Percentiles rank a stretch among this genome's conserved stretches.
Evolutionary conservation across 2,113 vertebrate genomes (phyloP).

Genomic region (Nibea coibor): DNA sequence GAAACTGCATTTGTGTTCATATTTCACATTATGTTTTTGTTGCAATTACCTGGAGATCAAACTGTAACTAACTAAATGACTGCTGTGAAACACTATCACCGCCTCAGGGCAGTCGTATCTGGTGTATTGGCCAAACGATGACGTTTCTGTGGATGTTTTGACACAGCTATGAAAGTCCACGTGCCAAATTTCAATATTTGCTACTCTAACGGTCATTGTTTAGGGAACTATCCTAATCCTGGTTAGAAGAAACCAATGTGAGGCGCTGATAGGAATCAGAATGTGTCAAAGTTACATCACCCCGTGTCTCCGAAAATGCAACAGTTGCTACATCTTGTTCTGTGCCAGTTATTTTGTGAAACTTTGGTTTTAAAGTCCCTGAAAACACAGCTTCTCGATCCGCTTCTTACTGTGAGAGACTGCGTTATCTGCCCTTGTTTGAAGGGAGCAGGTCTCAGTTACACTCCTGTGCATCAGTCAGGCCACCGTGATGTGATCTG

Average conservation of each 20-base stretch:
- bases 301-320: neutral
- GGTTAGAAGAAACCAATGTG: neutral
- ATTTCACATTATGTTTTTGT: too few relatives aligned
- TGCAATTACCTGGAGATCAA: too few relatives aligned
- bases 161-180: too few relatives aligned
- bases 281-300: constrained; percentile 3
- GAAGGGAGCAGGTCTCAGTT: neutral
- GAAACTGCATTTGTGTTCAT: too few relatives aligned
- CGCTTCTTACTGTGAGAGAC: too few relatives aligned
- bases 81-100: neutral
- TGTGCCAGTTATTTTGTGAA: neutral
- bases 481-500: too few relatives aligned
- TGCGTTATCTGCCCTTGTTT: neutral
- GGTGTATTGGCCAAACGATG: neutral
- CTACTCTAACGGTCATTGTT: neutral
- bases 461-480: neutral
- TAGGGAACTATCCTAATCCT: neutral
- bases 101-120: neutral
- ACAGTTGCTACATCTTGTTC: neutral
- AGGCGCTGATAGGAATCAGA: neutral
- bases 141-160: neutral
- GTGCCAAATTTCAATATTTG: neutral
- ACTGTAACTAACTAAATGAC: neutral
- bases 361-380: neutral
- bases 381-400: neutral